These are phyloP conservation scores for Pristionchus exspectatus DNA, from an alignment of 2,888 invertebrate species.

Conservation along the genomic window DNA sequence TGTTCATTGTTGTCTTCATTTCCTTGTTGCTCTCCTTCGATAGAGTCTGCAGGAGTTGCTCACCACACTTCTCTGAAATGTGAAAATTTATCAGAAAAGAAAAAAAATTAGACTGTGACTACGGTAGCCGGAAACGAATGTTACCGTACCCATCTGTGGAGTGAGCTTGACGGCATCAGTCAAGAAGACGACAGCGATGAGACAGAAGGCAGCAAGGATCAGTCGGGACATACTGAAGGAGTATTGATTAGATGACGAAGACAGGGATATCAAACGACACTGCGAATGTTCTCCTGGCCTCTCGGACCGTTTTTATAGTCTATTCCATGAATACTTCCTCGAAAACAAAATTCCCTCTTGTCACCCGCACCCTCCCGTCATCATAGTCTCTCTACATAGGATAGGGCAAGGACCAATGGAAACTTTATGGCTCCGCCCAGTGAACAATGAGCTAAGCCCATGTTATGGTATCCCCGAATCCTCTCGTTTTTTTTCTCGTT, in stretches of 20 bases:
- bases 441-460: background rate
- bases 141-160: constrained; percentile 48
- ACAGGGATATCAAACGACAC: background rate
- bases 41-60: constrained; percentile 25
- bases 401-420: background rate
- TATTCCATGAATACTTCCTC: background rate
- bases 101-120: background rate
- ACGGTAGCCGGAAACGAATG: background rate
- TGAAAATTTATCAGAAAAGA: background rate
- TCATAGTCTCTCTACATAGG: background rate
- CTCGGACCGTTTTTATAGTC: background rate
- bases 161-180: constrained; percentile 41
- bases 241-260: background rate
- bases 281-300: background rate
- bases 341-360: background rate
- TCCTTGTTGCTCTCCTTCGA: constrained; percentile 52
- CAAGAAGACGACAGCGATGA: background rate
- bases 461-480: background rate
- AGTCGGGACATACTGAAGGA: constrained; percentile 42
- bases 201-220: background rate
- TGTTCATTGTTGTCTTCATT: constrained; percentile 52
- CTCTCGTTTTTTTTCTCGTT: background rate
- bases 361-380: background rate
- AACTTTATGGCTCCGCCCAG: background rate
- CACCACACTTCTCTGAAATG: constrained; percentile 52